A percentile compares a stretch with the other conserved stretches of the same genome.
These are phyloP conservation scores for Siphamia tubifer DNA, from an alignment of 2,113 vertebrate species.

Conservation along the genomic window DNA sequence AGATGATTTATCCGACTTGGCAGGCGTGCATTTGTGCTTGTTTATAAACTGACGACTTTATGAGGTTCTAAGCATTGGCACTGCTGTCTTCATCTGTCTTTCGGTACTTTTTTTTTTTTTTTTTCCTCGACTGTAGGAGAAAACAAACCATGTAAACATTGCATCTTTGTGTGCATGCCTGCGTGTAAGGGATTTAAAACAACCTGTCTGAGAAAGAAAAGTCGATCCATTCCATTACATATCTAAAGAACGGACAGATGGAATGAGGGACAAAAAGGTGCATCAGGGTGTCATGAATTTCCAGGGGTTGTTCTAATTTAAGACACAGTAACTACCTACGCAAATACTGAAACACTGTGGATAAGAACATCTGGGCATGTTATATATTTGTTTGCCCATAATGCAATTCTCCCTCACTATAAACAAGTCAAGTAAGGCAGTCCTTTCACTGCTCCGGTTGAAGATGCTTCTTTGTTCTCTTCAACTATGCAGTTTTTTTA, in stretches of 20 bases:
- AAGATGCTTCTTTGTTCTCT: conserved; percentile 1
- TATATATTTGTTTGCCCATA: conserved; percentile 35
- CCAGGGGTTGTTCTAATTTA: conserved; percentile 6
- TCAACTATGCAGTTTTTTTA: background rate
- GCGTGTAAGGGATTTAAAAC: background rate
- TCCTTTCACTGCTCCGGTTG: conserved; percentile 6
- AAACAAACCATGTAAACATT: conserved; percentile 10
- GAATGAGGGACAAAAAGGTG: background rate
- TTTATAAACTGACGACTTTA: conserved; percentile 57
- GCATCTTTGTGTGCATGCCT: background rate
- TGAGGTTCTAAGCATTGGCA: conserved; percentile 40
- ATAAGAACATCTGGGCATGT: conserved; percentile 22
- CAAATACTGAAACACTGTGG: background rate
- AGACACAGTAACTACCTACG: background rate
- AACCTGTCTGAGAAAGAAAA: background rate
- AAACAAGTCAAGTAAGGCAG: conserved; percentile 34
- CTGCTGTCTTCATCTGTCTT: conserved; percentile 40
- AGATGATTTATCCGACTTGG: conserved; percentile 61
- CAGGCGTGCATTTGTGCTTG: conserved; percentile 41
- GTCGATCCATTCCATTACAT: background rate
- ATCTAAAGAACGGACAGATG: background rate
- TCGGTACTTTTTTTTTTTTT: background rate
- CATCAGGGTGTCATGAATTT: background rate
- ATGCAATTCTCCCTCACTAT: conserved; percentile 18
- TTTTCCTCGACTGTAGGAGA: conserved; percentile 1